A percentile compares a stretch with the other conserved stretches of the same genome.
Conservation (phyloP, 2,797 vertebrate species). For the Gorsachius magnificus region DNA sequence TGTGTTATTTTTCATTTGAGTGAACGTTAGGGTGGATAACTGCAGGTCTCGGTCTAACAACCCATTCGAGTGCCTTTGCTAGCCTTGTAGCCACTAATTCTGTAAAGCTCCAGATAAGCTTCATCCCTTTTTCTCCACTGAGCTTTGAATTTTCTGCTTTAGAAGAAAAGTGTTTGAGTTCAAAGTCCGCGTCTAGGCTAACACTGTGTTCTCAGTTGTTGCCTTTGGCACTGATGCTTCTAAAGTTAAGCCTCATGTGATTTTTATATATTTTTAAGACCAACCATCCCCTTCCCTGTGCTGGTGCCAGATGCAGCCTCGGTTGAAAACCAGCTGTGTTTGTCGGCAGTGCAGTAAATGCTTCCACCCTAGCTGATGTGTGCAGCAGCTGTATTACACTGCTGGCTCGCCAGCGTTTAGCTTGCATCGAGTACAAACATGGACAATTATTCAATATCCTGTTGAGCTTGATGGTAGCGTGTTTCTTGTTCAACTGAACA, state of each 20-base stretch:
- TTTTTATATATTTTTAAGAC: background rate
- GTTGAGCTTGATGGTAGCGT: background rate
- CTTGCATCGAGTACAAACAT: background rate
- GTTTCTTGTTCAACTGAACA: background rate
- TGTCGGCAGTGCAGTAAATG: background rate
- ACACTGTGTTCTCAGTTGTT: background rate
- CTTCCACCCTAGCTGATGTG: background rate
- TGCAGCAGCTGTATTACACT: background rate
- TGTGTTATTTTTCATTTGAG: background rate
- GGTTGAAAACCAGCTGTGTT: background rate
- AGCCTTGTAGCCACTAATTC: background rate
- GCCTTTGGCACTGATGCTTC: background rate
- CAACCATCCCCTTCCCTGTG: background rate
- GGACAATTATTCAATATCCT: background rate
- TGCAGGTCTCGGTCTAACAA: background rate
- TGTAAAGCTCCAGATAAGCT: background rate
- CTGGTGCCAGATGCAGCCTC: background rate
- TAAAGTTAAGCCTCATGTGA: background rate
- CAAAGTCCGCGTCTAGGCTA: background rate
- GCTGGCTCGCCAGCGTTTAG: background rate
- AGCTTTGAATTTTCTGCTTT: background rate
- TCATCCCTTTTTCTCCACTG: background rate
- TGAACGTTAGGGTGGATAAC: background rate
- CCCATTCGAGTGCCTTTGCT: background rate
- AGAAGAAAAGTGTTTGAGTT: background rate